A percentile compares a stretch with the other conserved stretches of the same genome.
Evolutionary conservation across 30 jellyfish, hydroid and myxozoan species (phyloP).

Genomic region (Mastigias papua): DNA sequence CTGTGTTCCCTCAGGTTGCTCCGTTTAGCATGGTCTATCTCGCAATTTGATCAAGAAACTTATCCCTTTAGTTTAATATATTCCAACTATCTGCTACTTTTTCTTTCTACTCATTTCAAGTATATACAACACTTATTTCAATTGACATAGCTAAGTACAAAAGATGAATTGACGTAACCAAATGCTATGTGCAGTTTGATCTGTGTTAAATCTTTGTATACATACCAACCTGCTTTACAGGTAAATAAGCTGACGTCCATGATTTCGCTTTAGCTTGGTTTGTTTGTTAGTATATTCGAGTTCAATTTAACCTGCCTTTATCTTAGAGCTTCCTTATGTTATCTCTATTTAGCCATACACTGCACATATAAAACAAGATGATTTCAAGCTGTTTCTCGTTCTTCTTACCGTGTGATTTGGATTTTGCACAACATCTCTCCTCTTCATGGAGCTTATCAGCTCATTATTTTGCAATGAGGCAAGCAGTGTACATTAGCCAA

Average conservation of each 20-base stretch:
- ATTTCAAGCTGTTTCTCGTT: neutral
- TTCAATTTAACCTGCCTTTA: neutral
- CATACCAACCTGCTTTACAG: neutral
- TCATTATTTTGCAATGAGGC: neutral
- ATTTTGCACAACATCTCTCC: neutral
- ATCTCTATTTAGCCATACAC: neutral
- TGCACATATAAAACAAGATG: neutral
- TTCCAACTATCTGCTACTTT: too few relatives aligned
- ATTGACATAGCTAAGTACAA: neutral
- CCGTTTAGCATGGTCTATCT: too few relatives aligned
- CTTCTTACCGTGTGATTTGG: neutral
- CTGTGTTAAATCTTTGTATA: neutral
- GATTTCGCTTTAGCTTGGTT: neutral
- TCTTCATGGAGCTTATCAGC: neutral
- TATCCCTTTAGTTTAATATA: too few relatives aligned
- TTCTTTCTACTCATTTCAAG: too few relatives aligned
- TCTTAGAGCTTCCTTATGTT: too few relatives aligned
- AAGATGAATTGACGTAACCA: neutral
- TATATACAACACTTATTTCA: too few relatives aligned
- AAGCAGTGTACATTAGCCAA: neutral
- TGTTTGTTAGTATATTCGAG: neutral
- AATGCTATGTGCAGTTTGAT: neutral
- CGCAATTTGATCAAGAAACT: too few relatives aligned
- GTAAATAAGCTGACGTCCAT: neutral
- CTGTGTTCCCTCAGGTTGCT: too few relatives aligned